phyloP scores from a whole-genome alignment of 2,888 invertebrate genomes.

The Eucera pruinosa region DNA sequence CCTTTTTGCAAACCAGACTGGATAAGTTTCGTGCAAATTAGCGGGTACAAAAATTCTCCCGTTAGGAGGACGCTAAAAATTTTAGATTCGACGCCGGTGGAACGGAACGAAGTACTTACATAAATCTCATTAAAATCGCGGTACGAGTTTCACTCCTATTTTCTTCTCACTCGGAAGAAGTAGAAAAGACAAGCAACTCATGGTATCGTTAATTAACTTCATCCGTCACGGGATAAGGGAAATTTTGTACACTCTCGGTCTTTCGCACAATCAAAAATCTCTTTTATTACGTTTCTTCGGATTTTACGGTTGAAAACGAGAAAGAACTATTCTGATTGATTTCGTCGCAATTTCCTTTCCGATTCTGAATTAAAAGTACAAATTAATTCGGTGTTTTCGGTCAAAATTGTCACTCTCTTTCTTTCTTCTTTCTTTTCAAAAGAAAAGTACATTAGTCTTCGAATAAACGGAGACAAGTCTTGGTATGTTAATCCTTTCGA shows the following conservation, averaged over 20 bases:
- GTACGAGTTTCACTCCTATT: conserved; percentile 37
- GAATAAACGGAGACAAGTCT: too few species aligned
- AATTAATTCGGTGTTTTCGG: too few species aligned
- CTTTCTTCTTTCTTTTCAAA: too few species aligned
- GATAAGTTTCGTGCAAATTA: conserved; percentile 4
- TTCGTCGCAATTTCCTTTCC: neutral
- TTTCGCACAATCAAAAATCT: conserved; percentile 19
- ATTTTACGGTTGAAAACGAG: conserved; percentile 12
- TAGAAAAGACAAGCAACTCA: conserved; percentile 28
- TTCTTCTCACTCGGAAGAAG: conserved; percentile 10
- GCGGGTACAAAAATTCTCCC: conserved; percentile 2
- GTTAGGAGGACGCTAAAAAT: conserved; percentile 41
- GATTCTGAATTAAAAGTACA: neutral
- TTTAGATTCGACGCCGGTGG: conserved; percentile 50
- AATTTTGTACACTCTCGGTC: conserved; percentile 37
- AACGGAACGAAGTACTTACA: too few species aligned
- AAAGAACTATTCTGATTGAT: neutral
- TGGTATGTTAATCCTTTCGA: too few species aligned
- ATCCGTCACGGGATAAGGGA: conserved; percentile 25
- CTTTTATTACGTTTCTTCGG: conserved; percentile 33
- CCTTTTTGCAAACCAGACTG: neutral
- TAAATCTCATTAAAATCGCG: conserved; percentile 70
- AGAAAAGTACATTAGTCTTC: too few species aligned
- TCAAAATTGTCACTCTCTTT: too few species aligned
- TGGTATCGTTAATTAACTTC: conserved; percentile 67